Percentiles rank a stretch among this genome's conserved stretches.
These are phyloP conservation scores for Chalcis sispes DNA, from an alignment of 2,888 invertebrate species.

Conservation along the genomic window DNA sequence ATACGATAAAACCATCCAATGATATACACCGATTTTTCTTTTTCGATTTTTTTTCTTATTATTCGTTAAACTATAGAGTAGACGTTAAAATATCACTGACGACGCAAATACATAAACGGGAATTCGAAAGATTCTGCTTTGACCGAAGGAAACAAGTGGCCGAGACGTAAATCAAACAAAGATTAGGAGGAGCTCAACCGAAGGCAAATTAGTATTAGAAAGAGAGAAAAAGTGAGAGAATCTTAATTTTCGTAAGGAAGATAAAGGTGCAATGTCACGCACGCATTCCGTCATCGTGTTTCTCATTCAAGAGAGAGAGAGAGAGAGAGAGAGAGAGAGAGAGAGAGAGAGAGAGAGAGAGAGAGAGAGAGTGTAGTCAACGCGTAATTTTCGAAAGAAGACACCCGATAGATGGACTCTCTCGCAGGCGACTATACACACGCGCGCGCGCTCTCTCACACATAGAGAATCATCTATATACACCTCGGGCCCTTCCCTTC, in stretches of 20 bases:
- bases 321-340: no score
- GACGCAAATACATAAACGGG: no score
- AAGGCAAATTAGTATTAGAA: conserved; percentile 19
- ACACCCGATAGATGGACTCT: conserved; percentile 38
- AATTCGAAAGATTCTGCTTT: no score
- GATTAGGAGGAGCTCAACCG: conserved; percentile 15
- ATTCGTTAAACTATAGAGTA: no score
- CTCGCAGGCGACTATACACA: conserved; percentile 18
- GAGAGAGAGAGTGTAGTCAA: no score
- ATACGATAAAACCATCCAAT: no score
- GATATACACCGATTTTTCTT: no score
- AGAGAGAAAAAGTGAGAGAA: conserved; percentile 18
- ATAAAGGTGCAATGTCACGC: no score
- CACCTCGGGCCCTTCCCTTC: not conserved
- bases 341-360: no score
- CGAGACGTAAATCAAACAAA: conserved; percentile 36
- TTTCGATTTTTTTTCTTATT: no score
- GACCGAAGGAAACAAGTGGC: conserved; percentile 34
- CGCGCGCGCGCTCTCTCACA: conserved; percentile 35
- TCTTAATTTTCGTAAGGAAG: not conserved
- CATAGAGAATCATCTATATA: not conserved
- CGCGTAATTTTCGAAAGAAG: conserved; percentile 27
- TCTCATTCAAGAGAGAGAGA: no score
- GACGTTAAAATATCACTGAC: no score
- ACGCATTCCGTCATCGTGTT: conserved; percentile 21